Evolutionary conservation across 2,888 invertebrate genomes (phyloP), one percentile per base, ranked within the genome.

Genomic region (Aporophyla nigra): DNA sequence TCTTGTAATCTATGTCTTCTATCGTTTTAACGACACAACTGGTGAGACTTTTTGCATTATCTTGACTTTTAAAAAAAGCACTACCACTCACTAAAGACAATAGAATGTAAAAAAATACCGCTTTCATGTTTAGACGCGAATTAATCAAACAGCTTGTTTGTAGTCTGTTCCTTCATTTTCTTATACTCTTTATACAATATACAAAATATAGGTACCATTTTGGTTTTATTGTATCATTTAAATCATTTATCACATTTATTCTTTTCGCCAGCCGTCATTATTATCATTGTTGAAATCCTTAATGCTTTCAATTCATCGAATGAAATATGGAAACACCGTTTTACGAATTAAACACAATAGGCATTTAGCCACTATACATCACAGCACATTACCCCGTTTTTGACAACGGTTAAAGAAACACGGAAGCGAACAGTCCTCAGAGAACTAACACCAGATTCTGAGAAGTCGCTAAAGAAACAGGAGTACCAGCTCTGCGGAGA

Each of bases 1-100:
- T 68, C 2, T 75, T 80, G 14, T 68, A 49, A 58, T 84, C 78
- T 33, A 90, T 76, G 5, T 78, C 78, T 62, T 80, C 51, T n/a
- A 91, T 7, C 21, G 90, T 68, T 33, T 82, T 85, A 14, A 74
- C 56, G 3, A 91, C 71, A 74, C 91, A 91, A 40, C 24, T 74
- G n/a, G 73, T 86, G 49, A 78, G 72, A 59, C 9, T 46, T 43
- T 14, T 10, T 27, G 16, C 19, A 67, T 70, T 7, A 49, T 74
- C 54, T 19, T 51, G 27, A 27, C 66, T 21, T 46, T 72, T 65
- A 9, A 87, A 63, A 56, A 46, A 66, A 27, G 74, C 71, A 49
- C 51, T 58, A 19, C 56, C 71, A 69, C 21, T 43, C 21, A 33
- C 9, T 1, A 82, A 49, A 58, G 40, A 6, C 12, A 54, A 71